Percentiles rank a stretch among this genome's conserved stretches.
phyloP scores from a whole-genome alignment of 2,888 invertebrate species.

The Bombylius major region DNA sequence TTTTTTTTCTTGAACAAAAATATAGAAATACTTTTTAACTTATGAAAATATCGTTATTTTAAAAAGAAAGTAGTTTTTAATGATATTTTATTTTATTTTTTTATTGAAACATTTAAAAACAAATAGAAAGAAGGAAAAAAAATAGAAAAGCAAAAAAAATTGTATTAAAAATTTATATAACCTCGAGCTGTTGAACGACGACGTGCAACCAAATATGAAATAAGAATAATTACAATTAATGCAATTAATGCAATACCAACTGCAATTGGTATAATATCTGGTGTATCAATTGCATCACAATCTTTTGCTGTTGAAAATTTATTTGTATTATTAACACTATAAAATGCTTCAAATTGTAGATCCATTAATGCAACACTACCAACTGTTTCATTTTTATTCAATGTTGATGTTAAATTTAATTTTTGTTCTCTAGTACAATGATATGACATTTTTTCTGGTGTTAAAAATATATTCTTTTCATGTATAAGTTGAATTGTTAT shows the following conservation, averaged over 20 bases:
- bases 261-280: conserved; percentile 91
- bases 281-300: conserved; percentile 57
- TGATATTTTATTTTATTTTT: too few relatives aligned
- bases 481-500: not conserved
- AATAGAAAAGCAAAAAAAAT: too few relatives aligned
- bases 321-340: conserved; percentile 35
- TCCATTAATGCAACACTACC: conserved; percentile 45
- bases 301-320: conserved; percentile 58
- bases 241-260: conserved; percentile 89
- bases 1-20: too few relatives aligned
- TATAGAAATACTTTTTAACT: too few relatives aligned
- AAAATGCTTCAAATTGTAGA: conserved; percentile 66
- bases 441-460: conserved; percentile 55
- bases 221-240: conserved; percentile 79
- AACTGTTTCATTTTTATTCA: conserved; percentile 19
- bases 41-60: too few relatives aligned
- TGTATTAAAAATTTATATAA: conserved; percentile 72
- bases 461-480: conserved; percentile 39
- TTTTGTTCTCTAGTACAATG: conserved; percentile 50
- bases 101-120: too few relatives aligned
- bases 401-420: conserved; percentile 41
- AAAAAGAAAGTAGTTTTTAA: too few relatives aligned
- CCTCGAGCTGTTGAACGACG: conserved; percentile 70
- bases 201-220: conserved; percentile 87
- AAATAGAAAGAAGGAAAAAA: too few relatives aligned